phyloP scores from a whole-genome alignment of 1,140 invertebrate genomes.

The Drosophila santomea region DNA sequence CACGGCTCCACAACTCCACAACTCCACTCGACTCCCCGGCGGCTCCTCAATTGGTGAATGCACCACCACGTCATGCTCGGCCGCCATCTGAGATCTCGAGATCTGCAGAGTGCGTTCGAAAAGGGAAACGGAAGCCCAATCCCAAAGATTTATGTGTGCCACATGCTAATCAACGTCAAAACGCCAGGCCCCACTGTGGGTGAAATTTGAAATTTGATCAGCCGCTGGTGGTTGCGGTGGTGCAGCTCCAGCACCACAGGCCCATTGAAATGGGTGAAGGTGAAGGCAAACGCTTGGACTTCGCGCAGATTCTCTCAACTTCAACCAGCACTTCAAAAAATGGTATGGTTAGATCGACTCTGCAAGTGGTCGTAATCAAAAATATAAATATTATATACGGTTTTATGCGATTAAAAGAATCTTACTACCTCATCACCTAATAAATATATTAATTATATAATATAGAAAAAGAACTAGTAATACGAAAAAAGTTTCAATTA shows the following conservation, averaged over 20 bases:
- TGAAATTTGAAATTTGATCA: slow-evolving; percentile 67
- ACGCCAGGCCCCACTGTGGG: slow-evolving; percentile 41
- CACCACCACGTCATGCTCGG: slow-evolving; percentile 69
- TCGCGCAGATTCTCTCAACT: slow-evolving; percentile 22
- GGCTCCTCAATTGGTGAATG: slow-evolving; percentile 47
- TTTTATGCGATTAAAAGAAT: no score
- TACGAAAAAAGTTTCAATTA: no score
- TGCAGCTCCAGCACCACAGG: slow-evolving; percentile 10
- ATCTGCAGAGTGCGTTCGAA: slow-evolving; percentile 40
- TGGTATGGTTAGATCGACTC: no score
- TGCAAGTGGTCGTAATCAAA: no score
- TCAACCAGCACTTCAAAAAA: slow-evolving; percentile 4
- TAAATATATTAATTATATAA: no score
- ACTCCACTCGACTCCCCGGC: slow-evolving; percentile 14
- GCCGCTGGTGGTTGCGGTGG: slow-evolving; percentile 20
- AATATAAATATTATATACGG: no score
- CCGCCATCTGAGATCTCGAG: slow-evolving; percentile 17
- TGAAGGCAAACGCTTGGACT: slow-evolving; percentile 54
- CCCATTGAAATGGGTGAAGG: slow-evolving; percentile 74
- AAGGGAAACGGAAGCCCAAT: slow-evolving; percentile 72
- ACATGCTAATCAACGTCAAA: slow-evolving; percentile 77
- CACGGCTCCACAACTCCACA: slow-evolving; percentile 39
- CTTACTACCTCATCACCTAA: no score
- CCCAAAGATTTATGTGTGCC: slow-evolving; percentile 72
- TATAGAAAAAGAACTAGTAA: no score